These are phyloP conservation scores for Aphidoletes aphidimyza DNA, from an alignment of 2,888 invertebrate species.

Conservation along the genomic window DNA sequence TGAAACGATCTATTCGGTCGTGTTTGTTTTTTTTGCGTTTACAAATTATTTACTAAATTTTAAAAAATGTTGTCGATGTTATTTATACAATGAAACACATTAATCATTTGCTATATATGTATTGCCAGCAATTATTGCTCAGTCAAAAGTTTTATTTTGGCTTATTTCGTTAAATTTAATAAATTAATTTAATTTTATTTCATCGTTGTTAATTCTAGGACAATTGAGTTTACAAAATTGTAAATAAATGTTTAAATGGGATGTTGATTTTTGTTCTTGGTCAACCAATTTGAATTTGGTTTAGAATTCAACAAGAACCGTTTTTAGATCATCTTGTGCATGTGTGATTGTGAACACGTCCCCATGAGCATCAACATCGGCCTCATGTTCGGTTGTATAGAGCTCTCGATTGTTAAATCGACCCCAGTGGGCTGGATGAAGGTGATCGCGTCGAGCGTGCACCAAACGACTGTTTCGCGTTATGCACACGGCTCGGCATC, in stretches of 20 bases:
- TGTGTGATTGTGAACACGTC: not conserved
- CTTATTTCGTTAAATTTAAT: not conserved
- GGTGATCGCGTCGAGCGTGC: slow-evolving; percentile 63
- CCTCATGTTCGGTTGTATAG: slow-evolving; percentile 64
- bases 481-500: slow-evolving; percentile 66
- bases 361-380: slow-evolving; percentile 59
- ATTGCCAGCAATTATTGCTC: not conserved
- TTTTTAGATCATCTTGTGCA: not conserved
- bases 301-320: not conserved
- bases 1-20: too few relatives aligned
- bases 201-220: not conserved
- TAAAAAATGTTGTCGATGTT: not conserved
- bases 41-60: too few relatives aligned
- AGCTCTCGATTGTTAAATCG: slow-evolving; percentile 65
- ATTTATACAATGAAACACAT: slow-evolving; percentile 4
- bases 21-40: too few relatives aligned
- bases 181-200: not conserved
- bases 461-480: slow-evolving; percentile 64
- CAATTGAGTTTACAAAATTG: too few relatives aligned
- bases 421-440: slow-evolving; percentile 62
- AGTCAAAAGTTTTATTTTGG: not conserved
- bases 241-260: not conserved
- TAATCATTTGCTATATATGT: not conserved
- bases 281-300: too few relatives aligned
- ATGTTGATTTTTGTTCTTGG: not conserved